Conservation (phyloP, 1,140 invertebrate genomes). For the Stegodyphus dumicola region DNA sequence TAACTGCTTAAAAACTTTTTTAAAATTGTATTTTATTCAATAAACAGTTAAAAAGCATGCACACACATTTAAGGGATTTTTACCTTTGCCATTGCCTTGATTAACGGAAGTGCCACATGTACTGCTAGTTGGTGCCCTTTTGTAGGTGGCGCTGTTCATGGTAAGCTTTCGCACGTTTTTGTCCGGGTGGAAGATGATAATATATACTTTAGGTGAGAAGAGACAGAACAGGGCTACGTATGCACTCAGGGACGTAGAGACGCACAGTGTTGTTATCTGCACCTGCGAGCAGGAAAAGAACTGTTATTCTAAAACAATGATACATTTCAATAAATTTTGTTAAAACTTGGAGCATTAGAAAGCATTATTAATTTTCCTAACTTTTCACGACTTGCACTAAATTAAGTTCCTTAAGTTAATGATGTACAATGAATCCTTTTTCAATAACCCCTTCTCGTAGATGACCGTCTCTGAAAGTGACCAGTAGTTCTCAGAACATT, state of each 20-base stretch:
- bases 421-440: no score
- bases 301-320: no score
- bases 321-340: no score
- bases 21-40: not conserved
- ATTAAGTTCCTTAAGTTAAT: no score
- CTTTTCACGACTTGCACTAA: no score
- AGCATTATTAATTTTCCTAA: no score
- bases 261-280: conserved; percentile 72
- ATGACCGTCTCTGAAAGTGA: no score
- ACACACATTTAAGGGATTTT: not conserved
- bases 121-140: conserved; percentile 66
- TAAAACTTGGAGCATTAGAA: no score
- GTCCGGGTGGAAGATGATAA: conserved; percentile 73
- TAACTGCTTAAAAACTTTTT: not conserved
- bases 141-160: conserved; percentile 70
- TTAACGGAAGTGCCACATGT: conserved; percentile 66
- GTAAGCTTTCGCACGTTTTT: conserved; percentile 73
- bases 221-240: conserved; percentile 72
- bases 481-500: no score
- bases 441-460: no score
- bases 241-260: conserved; percentile 72
- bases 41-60: not conserved
- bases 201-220: conserved; percentile 72
- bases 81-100: conserved; percentile 65
- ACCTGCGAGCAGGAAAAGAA: conserved; percentile 66